phyloP scores from a whole-genome alignment of 2,797 vertebrate species.

The Gadopsis marmoratus region DNA sequence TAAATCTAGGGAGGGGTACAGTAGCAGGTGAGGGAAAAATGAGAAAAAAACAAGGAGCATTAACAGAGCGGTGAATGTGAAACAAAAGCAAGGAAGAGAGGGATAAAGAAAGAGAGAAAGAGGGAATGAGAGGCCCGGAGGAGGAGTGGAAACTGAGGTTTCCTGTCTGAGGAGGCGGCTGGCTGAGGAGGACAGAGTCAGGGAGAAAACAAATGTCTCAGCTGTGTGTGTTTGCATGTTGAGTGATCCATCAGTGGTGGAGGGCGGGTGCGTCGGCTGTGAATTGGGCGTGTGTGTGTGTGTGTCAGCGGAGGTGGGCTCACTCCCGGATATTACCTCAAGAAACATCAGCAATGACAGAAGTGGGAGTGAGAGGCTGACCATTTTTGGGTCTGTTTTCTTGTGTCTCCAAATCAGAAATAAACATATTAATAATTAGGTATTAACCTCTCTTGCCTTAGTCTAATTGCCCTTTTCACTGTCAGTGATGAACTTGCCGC shows the following conservation, averaged over 20 bases:
- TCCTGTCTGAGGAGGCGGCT: constrained; percentile 85
- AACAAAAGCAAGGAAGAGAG: constrained; percentile 49
- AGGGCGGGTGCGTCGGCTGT: constrained; percentile 49
- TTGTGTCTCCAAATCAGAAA: not conserved
- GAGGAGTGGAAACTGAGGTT: constrained; percentile 87
- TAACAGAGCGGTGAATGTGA: constrained; percentile 15
- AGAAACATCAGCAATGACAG: constrained; percentile 66
- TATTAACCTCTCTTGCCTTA: not conserved
- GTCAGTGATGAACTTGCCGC: not conserved
- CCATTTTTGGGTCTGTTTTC: constrained; percentile 42
- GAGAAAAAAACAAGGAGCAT: constrained; percentile 6
- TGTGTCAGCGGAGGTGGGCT: constrained; percentile 74
- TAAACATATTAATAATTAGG: not conserved
- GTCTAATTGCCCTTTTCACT: not conserved
- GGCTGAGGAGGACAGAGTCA: constrained; percentile 73
- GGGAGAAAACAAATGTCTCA: constrained; percentile 64
- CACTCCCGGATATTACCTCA: constrained; percentile 58
- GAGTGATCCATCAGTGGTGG: constrained; percentile 54
- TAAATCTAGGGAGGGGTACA: not conserved
- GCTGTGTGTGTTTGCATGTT: constrained; percentile 67
- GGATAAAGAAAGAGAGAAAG: constrained; percentile 42
- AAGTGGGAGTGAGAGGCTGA: constrained; percentile 36
- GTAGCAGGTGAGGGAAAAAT: constrained; percentile 8
- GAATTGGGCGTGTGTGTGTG: constrained; percentile 55
- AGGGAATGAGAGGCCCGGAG: constrained; percentile 70